Evolutionary conservation across 2,113 vertebrate species (phyloP), one percentile per base, ranked within the genome.

Genomic region (Setophaga kirtlandii): DNA sequence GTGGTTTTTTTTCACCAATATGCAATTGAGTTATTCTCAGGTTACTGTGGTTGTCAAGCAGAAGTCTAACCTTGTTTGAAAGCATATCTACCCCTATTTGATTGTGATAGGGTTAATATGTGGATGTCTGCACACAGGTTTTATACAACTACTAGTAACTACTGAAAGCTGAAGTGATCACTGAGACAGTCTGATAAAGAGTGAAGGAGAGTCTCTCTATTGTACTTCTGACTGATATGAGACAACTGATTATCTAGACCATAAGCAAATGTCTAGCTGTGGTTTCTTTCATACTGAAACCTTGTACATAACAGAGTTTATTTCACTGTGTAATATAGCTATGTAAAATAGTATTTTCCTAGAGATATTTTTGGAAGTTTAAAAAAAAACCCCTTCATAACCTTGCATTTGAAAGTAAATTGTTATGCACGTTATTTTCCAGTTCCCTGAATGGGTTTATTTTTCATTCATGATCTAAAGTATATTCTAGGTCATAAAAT

Each of bases 331-430:
- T 97, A 97, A 95, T 68, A 91, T 94, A 94, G 87, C 67, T 93
- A 77, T 97, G 97, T 97, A 97, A 98, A 97, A 95, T 96, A 96
- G 87, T 98, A 98, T 98, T 98, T 98, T 98, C 97, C 77, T 98
- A 98, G 91, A 93, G 83, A 93, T 98, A 97, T 98, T 98, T 98
- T 97, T 97, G 91, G 79, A 95, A 97, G 60, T 69, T 94, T 39
- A 84, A 93, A 91, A 86, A 65, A 70, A 70, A 55, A 60, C 35
- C 69, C 69, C 96, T 94, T 96, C 93, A 94, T 91, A 90, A 96
- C 76, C 93, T 96, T 92, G 76, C 86, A 78, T 97, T 97, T 96
- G 82, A 94, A 95, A 97, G 80, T 89, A 95, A 95, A 76, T 95
- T 78, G 92, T 96, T 95, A 97, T 64, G 88, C 79, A 78, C 50